Evolutionary conservation across 2,797 vertebrate species (phyloP).

Genomic region (Tangara arthus): DNA sequence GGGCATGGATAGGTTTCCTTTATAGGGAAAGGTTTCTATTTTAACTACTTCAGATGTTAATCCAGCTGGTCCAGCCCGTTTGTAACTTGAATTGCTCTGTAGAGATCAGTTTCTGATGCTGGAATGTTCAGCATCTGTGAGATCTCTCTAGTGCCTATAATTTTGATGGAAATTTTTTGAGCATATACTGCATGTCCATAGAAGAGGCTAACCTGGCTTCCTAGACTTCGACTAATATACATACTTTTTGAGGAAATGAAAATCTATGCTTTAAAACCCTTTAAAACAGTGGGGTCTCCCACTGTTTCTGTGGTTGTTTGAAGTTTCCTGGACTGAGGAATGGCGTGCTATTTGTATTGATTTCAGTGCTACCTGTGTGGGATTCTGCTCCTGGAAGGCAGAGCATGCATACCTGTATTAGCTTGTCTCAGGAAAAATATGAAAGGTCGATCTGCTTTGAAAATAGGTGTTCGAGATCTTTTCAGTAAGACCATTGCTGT

Average conservation of each 20-base stretch:
- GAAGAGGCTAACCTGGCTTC: neutral
- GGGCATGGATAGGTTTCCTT: neutral
- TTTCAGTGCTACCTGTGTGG: neutral
- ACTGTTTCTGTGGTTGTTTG: neutral
- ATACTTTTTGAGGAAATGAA: neutral
- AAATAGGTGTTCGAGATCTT: constrained; percentile 85
- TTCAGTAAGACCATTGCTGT: constrained; percentile 88
- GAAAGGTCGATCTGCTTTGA: constrained; percentile 90
- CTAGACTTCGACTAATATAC: neutral
- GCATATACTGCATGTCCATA: fast-evolving
- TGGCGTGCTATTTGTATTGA: neutral
- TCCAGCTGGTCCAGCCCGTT: neutral
- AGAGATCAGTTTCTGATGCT: neutral
- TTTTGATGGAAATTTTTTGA: neutral
- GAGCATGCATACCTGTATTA: constrained; percentile 78
- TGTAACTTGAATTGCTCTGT: neutral
- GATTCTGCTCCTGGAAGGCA: neutral
- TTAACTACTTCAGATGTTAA: neutral
- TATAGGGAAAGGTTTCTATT: neutral
- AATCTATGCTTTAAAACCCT: neutral
- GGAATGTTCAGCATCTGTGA: neutral
- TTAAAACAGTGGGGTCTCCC: no score
- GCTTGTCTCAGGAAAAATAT: constrained; percentile 84
- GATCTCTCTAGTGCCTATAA: neutral
- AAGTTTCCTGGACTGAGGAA: neutral